Conservation (phyloP, 2,888 invertebrate species). For the Agriopis aurantiaria region DNA sequence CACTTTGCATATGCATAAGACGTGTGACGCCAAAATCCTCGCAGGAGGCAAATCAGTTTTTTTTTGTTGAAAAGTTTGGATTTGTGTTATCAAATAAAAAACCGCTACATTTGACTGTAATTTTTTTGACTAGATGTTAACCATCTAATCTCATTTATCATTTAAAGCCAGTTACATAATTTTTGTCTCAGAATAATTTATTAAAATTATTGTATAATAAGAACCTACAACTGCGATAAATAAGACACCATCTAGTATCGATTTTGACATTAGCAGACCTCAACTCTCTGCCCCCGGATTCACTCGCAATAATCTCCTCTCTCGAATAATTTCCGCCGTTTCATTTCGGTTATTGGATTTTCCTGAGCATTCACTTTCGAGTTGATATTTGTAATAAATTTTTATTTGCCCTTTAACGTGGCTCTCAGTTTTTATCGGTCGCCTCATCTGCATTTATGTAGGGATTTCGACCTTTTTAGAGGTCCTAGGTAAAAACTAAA, state of each 20-base stretch:
- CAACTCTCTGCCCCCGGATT: conserved; percentile 51
- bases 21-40: too few species aligned
- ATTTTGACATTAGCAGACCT: conserved; percentile 52
- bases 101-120: too few species aligned
- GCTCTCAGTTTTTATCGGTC: conserved; percentile 65
- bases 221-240: too few species aligned
- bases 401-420: conserved; percentile 67
- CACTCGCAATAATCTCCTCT: conserved; percentile 67
- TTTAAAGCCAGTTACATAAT: too few species aligned
- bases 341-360: conserved; percentile 75
- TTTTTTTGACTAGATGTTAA: too few species aligned
- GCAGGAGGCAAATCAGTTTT: too few species aligned
- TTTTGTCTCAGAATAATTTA: too few species aligned
- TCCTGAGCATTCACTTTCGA: conserved; percentile 56
- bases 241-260: conserved; percentile 41
- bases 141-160: too few species aligned
- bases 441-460: conserved; percentile 56
- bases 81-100: too few species aligned
- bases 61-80: too few species aligned
- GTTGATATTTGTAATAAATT: conserved; percentile 77
- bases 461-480: conserved; percentile 20
- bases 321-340: conserved; percentile 71
- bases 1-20: too few species aligned
- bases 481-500: neutral
- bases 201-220: too few species aligned